A percentile compares a stretch with the other conserved stretches of the same genome.
Evolutionary conservation across 2,888 invertebrate genomes (phyloP).

Genomic region (Macaria notata): DNA sequence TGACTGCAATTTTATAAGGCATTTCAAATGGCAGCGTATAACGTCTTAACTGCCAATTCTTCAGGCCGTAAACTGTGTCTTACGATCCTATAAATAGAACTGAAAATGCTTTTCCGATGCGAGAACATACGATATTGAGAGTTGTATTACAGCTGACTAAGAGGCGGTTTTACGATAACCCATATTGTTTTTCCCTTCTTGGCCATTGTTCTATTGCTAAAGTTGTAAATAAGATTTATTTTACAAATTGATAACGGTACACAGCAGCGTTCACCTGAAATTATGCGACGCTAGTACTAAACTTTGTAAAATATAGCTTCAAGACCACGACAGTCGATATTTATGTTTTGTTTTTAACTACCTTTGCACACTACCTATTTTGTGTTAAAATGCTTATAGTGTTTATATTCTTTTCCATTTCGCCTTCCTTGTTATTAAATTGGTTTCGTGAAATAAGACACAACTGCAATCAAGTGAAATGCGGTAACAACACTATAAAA

Average conservation of each 20-base stretch:
- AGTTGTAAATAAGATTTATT: conserved; percentile 26
- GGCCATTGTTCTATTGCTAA: conserved; percentile 21
- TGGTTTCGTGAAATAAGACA: too few relatives aligned
- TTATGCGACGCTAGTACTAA: too few relatives aligned
- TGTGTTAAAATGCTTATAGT: too few relatives aligned
- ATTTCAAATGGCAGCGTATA: conserved; percentile 5
- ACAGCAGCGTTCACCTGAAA: not conserved
- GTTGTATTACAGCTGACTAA: conserved; percentile 11
- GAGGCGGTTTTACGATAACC: conserved; percentile 17
- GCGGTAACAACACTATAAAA: too few relatives aligned
- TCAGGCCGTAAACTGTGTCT: conserved; percentile 4
- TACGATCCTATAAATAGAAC: conserved; percentile 6
- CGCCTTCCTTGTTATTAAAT: too few relatives aligned
- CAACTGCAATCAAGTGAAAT: too few relatives aligned
- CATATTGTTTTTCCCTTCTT: conserved; percentile 18
- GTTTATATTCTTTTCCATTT: too few relatives aligned
- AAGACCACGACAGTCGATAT: too few relatives aligned
- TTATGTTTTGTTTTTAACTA: too few relatives aligned
- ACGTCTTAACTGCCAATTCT: conserved; percentile 13
- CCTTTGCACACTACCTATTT: too few relatives aligned
- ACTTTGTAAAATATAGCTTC: too few relatives aligned
- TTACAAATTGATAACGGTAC: conserved; percentile 14
- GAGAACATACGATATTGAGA: conserved; percentile 4
- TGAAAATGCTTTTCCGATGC: conserved; percentile 3
- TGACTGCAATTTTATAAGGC: conserved; percentile 18